phyloP scores from a whole-genome alignment of 1,140 invertebrate species.

The Drosophila orosa region DNA sequence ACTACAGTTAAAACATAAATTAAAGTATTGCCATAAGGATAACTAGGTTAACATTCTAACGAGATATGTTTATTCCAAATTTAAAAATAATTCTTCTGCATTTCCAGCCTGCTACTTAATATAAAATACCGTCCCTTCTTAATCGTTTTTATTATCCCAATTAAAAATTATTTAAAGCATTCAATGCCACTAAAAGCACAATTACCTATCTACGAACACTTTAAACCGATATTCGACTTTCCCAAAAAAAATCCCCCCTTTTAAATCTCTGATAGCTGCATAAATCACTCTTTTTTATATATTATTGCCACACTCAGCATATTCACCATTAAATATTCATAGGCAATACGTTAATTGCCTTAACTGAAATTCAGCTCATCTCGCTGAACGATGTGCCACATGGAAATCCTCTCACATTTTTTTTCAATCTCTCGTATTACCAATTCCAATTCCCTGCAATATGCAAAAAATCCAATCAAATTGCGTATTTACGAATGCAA shows the following conservation, averaged over 20 bases:
- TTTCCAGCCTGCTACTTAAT: background rate
- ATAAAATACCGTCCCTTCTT: background rate
- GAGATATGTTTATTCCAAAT: background rate
- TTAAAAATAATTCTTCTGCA: background rate
- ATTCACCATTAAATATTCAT: constrained; percentile 1
- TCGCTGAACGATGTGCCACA: background rate
- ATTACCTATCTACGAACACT: background rate
- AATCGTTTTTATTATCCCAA: background rate
- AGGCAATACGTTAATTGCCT: constrained; percentile 16
- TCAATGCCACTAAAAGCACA: background rate
- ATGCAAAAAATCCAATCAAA: constrained; percentile 14
- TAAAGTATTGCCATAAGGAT: too few species aligned
- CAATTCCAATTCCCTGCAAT: constrained; percentile 15
- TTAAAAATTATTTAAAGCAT: background rate
- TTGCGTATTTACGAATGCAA: constrained; percentile 18
- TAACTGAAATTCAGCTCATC: background rate
- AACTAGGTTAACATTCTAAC: background rate
- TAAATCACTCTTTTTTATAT: background rate
- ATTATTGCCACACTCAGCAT: background rate
- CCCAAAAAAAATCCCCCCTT: background rate
- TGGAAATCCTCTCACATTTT: constrained; percentile 11
- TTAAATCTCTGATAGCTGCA: background rate
- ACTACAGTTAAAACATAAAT: background rate
- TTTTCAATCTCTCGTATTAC: background rate
- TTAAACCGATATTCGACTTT: background rate